These are phyloP conservation scores for Cossypha dichroa DNA, from an alignment of 2,797 vertebrate species.

Conservation along the genomic window DNA sequence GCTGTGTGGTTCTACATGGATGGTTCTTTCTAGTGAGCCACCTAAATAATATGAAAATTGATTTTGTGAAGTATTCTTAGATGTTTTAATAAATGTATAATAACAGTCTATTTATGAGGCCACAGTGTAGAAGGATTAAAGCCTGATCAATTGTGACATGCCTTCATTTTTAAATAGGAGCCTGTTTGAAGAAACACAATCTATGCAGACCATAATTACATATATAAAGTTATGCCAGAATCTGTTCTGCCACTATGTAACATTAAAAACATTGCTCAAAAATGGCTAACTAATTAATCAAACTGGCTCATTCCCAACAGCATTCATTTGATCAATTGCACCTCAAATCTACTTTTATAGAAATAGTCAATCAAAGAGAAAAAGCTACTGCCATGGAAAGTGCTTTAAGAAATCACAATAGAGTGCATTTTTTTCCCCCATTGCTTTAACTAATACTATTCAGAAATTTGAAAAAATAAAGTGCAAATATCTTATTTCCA, in stretches of 20 bases:
- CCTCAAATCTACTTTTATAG: background rate
- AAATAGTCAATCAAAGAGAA: background rate
- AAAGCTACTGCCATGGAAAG: background rate
- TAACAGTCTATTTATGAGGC: background rate
- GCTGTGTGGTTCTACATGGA: background rate
- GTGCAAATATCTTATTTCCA: background rate
- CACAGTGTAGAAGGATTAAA: background rate
- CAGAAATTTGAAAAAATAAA: background rate
- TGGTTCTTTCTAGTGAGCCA: background rate
- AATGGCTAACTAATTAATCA: background rate
- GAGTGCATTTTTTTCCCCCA: background rate
- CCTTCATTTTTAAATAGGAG: background rate
- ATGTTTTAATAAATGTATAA: conserved; percentile 8
- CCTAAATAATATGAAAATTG: conserved; percentile 21
- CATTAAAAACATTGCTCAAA: background rate
- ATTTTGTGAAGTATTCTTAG: background rate
- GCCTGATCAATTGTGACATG: background rate
- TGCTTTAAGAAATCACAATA: background rate
- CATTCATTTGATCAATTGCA: background rate
- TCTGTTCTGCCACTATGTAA: background rate
- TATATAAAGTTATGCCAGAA: background rate
- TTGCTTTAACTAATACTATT: fast-evolving
- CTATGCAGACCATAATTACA: background rate
- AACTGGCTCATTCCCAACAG: background rate
- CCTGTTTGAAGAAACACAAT: background rate